These are phyloP conservation scores for Heliornis fulica DNA, from an alignment of 2,113 vertebrate genomes.

Conservation along the genomic window DNA sequence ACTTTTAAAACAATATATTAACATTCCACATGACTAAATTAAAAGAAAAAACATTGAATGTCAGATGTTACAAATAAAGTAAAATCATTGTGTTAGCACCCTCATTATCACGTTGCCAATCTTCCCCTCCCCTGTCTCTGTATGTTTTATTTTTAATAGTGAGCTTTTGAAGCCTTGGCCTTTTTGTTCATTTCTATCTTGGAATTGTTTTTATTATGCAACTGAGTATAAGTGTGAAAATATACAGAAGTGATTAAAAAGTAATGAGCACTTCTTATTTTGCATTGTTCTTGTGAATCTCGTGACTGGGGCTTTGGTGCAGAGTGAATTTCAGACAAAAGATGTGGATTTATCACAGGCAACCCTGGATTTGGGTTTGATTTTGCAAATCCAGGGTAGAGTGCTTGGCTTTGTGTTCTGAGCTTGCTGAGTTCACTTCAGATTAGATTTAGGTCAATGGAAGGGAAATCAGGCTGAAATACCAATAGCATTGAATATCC, in stretches of 20 bases:
- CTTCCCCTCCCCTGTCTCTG: background rate
- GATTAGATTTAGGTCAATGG: background rate
- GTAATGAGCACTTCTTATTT: background rate
- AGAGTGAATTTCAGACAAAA: background rate
- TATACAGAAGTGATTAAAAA: background rate
- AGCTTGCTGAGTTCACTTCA: background rate
- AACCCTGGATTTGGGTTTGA: background rate
- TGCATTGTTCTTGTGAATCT: background rate
- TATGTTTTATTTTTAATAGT: background rate
- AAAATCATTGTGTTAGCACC: background rate
- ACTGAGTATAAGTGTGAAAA: background rate
- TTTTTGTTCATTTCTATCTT: background rate
- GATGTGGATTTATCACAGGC: background rate
- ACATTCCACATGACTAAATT: no score
- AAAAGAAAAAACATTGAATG: no score
- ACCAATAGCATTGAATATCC: background rate
- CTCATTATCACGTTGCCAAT: background rate
- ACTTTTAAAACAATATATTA: no score
- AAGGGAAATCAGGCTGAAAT: background rate
- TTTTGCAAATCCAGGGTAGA: background rate
- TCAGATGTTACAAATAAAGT: background rate
- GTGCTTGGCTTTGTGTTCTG: background rate
- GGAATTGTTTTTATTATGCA: background rate
- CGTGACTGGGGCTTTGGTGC: background rate
- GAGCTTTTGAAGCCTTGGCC: background rate